Percentiles rank a stretch among this genome's conserved stretches.
Conservation (phyloP, 2,113 vertebrate genomes). For the Barnardius zonarius region DNA sequence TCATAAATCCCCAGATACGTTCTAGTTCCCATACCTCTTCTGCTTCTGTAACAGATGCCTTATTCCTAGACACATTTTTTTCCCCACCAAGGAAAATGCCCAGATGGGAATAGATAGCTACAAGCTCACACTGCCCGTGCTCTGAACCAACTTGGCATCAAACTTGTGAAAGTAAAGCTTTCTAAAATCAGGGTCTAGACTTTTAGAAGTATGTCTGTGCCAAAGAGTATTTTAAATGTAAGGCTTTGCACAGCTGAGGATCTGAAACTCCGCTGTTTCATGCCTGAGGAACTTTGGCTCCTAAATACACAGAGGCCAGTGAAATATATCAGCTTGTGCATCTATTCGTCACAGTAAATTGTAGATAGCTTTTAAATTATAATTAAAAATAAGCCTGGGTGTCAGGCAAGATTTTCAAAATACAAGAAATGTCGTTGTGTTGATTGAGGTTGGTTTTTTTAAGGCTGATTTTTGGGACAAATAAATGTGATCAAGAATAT, state of each 20-base stretch:
- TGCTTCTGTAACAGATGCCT: neutral
- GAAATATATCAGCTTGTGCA: neutral
- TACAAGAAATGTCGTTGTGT: fast-evolving
- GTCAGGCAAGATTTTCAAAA: neutral
- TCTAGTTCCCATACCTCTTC: neutral
- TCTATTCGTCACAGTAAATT: neutral
- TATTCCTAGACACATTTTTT: neutral
- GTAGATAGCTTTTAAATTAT: neutral
- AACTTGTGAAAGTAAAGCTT: neutral
- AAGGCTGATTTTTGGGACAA: neutral
- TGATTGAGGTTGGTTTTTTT: neutral
- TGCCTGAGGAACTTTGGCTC: neutral
- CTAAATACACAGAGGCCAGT: neutral
- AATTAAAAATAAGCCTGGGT: neutral
- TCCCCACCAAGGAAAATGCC: neutral
- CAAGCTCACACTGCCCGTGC: neutral
- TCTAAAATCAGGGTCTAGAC: neutral
- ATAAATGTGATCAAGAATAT: neutral
- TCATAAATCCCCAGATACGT: neutral
- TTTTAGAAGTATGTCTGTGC: neutral
- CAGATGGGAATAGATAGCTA: neutral
- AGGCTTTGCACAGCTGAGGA: neutral
- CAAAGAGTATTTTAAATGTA: neutral
- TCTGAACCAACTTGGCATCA: neutral
- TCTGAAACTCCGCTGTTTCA: neutral